Evolutionary conservation across 1,140 invertebrate species (phyloP), one percentile per base, ranked within the genome.

Genomic region (Camponotus vicinus): DNA sequence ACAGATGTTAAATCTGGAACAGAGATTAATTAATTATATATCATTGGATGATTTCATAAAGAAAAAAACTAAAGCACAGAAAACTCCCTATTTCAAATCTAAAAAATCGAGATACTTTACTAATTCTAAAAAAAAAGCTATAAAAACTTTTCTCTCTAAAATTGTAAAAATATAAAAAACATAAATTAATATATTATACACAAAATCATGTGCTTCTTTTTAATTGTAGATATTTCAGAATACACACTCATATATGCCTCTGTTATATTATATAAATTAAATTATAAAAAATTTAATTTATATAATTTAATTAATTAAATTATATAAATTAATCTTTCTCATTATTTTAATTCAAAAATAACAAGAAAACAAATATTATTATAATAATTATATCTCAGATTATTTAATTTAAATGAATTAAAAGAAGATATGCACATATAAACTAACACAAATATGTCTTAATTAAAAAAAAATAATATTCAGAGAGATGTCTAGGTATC

Each of bases 141-240:
- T 49, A 2, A 52, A 52, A 52, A 3, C 1, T 52, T 52, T 18
- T 52, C 2, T 45, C 9, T 69, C n/a, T 67, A 9, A 11, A 0
- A 45, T 45, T 27, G 15, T 69, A 52, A 18, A 49, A 49, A 69
- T 21, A 21, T 21, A 21, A 21, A 21, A 21, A 21, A 21, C 21
- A 18, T 5, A 49, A 69, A 67, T 67, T 67, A 42, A 67, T 42
- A 67, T 67, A 42, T 40, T 42, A 52, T 42, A 40, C 9, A n/a
- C 15, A 40, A 9, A 66, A 37, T 34, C 4, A 63, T 6, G 15
- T n/a, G 34, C 67, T 8, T 52, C 18, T 52, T 52, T 18, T 13
- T 52, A 52, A 52, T 52, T 18, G 15, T 52, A 52, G 4, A 52
- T 52, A 52, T 52, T 52, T 52, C 49, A 52, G 4, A 52, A 57